phyloP scores from a whole-genome alignment of 2,888 invertebrate species.

The Stenoptilia bipunctidactyla region DNA sequence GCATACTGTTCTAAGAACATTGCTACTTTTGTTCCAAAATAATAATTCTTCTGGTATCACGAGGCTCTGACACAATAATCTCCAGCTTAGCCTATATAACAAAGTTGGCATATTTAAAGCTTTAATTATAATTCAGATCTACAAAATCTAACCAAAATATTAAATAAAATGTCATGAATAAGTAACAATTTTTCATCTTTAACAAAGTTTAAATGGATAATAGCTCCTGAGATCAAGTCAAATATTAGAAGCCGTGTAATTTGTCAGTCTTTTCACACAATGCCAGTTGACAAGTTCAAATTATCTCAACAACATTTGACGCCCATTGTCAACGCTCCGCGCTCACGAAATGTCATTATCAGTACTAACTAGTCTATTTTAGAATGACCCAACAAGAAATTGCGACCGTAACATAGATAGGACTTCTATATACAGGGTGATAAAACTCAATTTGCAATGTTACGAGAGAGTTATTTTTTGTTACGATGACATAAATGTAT shows the following conservation, averaged over 20 bases:
- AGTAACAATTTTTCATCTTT: not conserved
- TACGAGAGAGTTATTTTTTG: constrained; percentile 4
- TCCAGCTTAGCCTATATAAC: no score
- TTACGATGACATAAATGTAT: constrained; percentile 48
- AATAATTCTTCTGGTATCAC: no score
- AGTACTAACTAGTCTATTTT: not conserved
- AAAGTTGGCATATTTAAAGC: no score
- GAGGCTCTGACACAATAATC: no score
- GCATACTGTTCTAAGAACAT: no score
- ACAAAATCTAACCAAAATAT: no score
- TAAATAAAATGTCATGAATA: constrained; percentile 1
- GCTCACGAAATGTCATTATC: constrained; percentile 36
- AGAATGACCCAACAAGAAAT: constrained; percentile 5
- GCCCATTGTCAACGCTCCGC: constrained; percentile 44
- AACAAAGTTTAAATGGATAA: no score
- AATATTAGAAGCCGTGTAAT: constrained; percentile 26
- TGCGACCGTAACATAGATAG: not conserved
- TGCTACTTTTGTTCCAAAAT: no score
- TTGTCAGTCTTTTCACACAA: constrained; percentile 43
- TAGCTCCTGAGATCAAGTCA: no score
- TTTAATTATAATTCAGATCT: no score
- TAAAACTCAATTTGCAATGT: no score
- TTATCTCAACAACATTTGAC: not conserved
- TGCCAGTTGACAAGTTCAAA: not conserved
- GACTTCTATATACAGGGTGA: not conserved